phyloP scores from a whole-genome alignment of 1,140 invertebrate genomes.

The Phenacoccus solenopsis region DNA sequence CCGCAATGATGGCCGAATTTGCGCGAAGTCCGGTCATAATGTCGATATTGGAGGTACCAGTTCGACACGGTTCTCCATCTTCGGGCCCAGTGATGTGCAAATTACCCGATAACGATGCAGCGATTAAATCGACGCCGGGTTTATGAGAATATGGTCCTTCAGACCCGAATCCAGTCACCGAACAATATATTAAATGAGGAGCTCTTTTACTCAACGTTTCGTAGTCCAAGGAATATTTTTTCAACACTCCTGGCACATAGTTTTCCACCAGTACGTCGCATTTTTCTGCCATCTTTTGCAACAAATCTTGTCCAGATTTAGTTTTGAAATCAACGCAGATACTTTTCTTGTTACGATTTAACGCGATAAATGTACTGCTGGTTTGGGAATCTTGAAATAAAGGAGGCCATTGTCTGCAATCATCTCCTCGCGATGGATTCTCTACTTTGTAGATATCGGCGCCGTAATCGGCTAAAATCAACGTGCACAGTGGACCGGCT shows the following conservation, averaged over 20 bases:
- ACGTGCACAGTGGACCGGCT: constrained; percentile 65
- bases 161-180: constrained; percentile 82
- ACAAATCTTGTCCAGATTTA: constrained; percentile 51
- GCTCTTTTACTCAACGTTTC: constrained; percentile 53
- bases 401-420: constrained; percentile 78
- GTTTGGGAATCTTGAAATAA: constrained; percentile 55
- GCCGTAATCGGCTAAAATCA: constrained; percentile 86
- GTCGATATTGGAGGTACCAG: constrained; percentile 87
- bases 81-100: constrained; percentile 76
- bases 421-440: constrained; percentile 67
- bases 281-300: constrained; percentile 56
- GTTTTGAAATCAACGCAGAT: constrained; percentile 75
- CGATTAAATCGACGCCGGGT: constrained; percentile 92
- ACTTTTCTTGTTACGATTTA: constrained; percentile 95
- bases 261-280: constrained; percentile 90
- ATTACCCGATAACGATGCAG: constrained; percentile 79
- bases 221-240: constrained; percentile 63
- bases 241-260: constrained; percentile 81
- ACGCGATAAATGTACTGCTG: constrained; percentile 69
- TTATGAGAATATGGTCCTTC: constrained; percentile 70
- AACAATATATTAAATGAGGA: constrained; percentile 82
- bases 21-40: constrained; percentile 85
- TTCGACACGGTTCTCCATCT: constrained; percentile 75
- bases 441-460: constrained; percentile 91
- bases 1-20: constrained; percentile 89